phyloP scores from a whole-genome alignment of 2,888 invertebrate species.

The Drosophila anomalipes region DNA sequence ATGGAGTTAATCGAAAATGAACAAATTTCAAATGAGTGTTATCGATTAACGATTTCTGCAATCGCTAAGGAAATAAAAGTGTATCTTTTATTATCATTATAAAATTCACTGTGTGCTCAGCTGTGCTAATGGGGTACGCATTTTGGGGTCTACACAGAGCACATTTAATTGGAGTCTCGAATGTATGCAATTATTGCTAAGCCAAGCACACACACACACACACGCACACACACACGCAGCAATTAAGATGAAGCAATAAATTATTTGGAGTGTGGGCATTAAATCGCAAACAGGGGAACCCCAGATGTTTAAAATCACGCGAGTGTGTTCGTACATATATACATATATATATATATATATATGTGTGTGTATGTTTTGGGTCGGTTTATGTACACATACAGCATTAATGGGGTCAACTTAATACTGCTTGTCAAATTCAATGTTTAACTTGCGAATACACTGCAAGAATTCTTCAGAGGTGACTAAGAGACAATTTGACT shows the following conservation, averaged over 20 bases:
- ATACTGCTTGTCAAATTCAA: constrained; percentile 64
- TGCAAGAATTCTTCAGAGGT: constrained; percentile 29
- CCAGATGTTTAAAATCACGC: constrained; percentile 18
- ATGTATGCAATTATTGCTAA: constrained; percentile 39
- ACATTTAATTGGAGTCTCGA: constrained; percentile 38
- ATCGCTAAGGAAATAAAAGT: not conserved
- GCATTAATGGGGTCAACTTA: constrained; percentile 42
- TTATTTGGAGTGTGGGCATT: constrained; percentile 40
- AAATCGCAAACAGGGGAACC: constrained; percentile 29
- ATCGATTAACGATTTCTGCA: not conserved
- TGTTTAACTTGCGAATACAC: constrained; percentile 74
- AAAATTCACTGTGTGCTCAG: not conserved
- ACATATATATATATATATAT: not conserved
- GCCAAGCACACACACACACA: constrained; percentile 7
- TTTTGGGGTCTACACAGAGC: not conserved
- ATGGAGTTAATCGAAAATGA: not conserved
- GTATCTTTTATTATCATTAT: not conserved
- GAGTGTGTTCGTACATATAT: not conserved
- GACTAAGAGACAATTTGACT: constrained; percentile 50
- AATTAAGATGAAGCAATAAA: constrained; percentile 62
- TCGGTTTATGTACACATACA: constrained; percentile 17
- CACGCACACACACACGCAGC: constrained; percentile 8
- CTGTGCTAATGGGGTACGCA: not conserved
- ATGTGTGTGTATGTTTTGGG: constrained; percentile 6
- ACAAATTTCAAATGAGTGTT: not conserved